Base-by-base conservation (phyloP, 2,113 vertebrate genomes). In the Suricata suricatta region DNA sequence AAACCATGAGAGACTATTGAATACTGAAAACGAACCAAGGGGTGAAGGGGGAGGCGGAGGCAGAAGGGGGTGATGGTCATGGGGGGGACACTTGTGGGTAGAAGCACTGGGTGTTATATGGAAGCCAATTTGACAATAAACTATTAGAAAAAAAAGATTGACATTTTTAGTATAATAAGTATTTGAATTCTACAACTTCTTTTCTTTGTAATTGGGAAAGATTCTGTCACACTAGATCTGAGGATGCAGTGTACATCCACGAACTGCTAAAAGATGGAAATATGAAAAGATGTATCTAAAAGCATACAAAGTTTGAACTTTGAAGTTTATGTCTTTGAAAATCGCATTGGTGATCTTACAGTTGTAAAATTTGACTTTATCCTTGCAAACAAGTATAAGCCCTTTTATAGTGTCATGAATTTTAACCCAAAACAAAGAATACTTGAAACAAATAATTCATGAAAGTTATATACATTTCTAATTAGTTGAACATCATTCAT, bases 271-370 rank as follows among this genome's bases (percentile, higher is more conserved):
- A 93, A 69, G 60, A 41, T 41, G 12, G 71, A 74, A 92, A 57
- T 74, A 35, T 33, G 57, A 95, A 52, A 86, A 77, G 33, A 87
- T 82, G 17, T 63, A 71, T 41, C n/a, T 92, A 74, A 93, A 95
- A 80, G 68, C 41, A 47, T 79, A 63, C 23, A 38, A 64, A 74
- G 14, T 76, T 8, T 93, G 41, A 93, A 81, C 47, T 19, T 90
- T 31, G 27, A 85, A 63, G n/a, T 9, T 94, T 84, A 13, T 44
- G 23, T 80, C 96, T 80, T 64, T 81, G 57, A 52, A 92, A 86
- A 93, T 69, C 14, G 6, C 38, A 52, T 38, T 44, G 2, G 44
- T 72, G 35, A 84, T 80, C 88, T 83, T 92, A 38, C 27, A 69
- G 16, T 66, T 80, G 16, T 66, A 5, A 25, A 91, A 54, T 82